phyloP scores from a whole-genome alignment of 2,888 invertebrate genomes.

The Leuctra nigra region DNA sequence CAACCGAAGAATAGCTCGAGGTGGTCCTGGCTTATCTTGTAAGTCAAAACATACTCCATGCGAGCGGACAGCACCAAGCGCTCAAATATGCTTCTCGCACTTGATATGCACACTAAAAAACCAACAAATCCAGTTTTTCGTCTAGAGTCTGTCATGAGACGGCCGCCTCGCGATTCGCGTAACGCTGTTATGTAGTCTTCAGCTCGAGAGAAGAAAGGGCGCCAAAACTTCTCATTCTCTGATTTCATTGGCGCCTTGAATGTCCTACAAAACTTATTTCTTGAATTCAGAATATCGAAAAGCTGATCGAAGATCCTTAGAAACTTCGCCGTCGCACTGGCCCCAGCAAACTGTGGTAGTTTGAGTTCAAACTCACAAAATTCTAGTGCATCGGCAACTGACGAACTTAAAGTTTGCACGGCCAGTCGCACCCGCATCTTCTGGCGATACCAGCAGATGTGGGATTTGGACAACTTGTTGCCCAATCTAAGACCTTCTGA shows the following conservation, averaged over 20 bases:
- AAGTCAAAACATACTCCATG: conserved; percentile 20
- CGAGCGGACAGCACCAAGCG: background rate
- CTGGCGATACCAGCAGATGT: conserved; percentile 23
- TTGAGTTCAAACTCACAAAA: conserved; percentile 9
- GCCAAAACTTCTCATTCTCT: conserved; percentile 14
- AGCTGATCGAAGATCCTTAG: conserved; percentile 15
- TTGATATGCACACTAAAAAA: conserved; percentile 21
- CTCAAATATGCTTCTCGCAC: conserved; percentile 11
- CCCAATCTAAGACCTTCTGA: conserved; percentile 19
- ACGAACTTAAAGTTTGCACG: conserved; percentile 25
- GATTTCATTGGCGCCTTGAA: conserved; percentile 18
- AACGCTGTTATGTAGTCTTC: conserved; percentile 10
- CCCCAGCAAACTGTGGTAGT: conserved; percentile 13
- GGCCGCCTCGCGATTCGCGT: background rate
- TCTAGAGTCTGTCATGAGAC: background rate
- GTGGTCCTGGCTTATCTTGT: conserved; percentile 29
- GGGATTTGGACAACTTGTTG: conserved; percentile 23
- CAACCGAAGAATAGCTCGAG: conserved; percentile 25
- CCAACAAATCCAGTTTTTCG: conserved; percentile 21
- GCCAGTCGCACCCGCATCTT: conserved; percentile 27
- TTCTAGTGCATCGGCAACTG: conserved; percentile 26
- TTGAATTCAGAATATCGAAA: conserved; percentile 24
- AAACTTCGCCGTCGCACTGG: conserved; percentile 15
- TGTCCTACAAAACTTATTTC: background rate
- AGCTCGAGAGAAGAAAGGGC: conserved; percentile 11